Base-by-base conservation (phyloP, 1,140 invertebrate genomes). In the Bactericera cockerelli region DNA sequence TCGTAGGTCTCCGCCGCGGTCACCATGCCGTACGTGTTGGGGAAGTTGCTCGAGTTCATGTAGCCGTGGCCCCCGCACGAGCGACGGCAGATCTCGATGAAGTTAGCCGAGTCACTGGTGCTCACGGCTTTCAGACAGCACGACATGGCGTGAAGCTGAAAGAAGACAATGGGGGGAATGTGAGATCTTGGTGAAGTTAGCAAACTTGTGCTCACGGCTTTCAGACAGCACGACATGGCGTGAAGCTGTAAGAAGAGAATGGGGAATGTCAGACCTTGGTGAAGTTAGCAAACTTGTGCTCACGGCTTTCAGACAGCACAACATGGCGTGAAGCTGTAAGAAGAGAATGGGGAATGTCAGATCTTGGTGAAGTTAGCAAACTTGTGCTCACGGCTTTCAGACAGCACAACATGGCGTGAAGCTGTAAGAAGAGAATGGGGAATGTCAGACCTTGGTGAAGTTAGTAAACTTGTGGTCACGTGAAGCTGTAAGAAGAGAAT, bases 41-140 rank as follows among this genome's bases (percentile, higher is more conserved):
- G 90, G 25, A 96, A 76, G 70, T 87, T 90, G 62, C 87, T 90
- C 42, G 83, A 79, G 21, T 83, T 78, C 78, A 91, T 87, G 72
- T 88, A 97, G 11, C 93, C 93, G 70, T 96, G 93, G 3, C 93
- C 93, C 26, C 93, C 93, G 72, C 93, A 96, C 1, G 91, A 74
- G 36, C 91, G 72, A 13, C 93, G 80, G 63, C 87, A 84, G 22
- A 78, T 79, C 69, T 95, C 92, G 33, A 93, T 80, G 1, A 80
- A 84, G 26, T 69, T 68, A 10, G 85, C 77, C 26, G 81, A 79
- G 68, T 87, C 84, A 16, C 81, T 76, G 11, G 89, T 84, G 58
- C 81, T 82, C 3, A 93, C 80, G 8, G 93, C 87, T 75, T 97
- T 98, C 59, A 97, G 69, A 65, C 90, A 93, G 69, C 89, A 90